Conservation (phyloP, 2,888 invertebrate species). For the Candidula unifasciata region DNA sequence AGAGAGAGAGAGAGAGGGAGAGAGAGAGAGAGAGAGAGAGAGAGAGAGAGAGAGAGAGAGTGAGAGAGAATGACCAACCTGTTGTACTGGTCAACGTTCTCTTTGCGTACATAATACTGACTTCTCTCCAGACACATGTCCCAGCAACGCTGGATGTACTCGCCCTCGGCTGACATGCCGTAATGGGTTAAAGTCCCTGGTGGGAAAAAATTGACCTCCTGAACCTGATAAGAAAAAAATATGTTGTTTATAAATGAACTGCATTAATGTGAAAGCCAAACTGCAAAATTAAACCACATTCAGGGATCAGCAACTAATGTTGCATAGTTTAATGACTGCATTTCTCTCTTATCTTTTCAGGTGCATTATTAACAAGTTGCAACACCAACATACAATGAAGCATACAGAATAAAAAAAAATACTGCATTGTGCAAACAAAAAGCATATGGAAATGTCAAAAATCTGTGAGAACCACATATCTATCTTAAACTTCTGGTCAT, state of each 20-base stretch:
- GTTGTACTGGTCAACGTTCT: constrained; percentile 76
- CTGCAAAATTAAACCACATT: no score
- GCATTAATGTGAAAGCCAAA: no score
- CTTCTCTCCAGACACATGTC: constrained; percentile 73
- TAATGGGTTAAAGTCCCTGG: constrained; percentile 90
- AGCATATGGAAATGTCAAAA: no score
- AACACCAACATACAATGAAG: no score
- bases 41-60: constrained; percentile 13
- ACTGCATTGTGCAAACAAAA: no score
- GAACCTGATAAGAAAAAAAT: constrained; percentile 78
- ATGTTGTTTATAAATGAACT: neutral
- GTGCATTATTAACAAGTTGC: no score
- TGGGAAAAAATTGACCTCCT: constrained; percentile 87
- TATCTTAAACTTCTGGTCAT: no score
- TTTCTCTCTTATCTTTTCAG: no score
- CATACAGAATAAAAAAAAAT: no score
- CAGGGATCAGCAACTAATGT: no score
- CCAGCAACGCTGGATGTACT: constrained; percentile 73
- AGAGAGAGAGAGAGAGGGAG: constrained; percentile 15
- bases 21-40: neutral
- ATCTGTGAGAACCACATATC: no score
- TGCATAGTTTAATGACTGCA: no score
- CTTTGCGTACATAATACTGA: constrained; percentile 68
- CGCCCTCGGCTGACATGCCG: constrained; percentile 81
- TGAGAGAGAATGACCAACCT: constrained; percentile 60